Percentiles rank a stretch among this genome's conserved stretches.
phyloP scores from a whole-genome alignment of 2,797 vertebrate species.

The Smutsia temminckii region DNA sequence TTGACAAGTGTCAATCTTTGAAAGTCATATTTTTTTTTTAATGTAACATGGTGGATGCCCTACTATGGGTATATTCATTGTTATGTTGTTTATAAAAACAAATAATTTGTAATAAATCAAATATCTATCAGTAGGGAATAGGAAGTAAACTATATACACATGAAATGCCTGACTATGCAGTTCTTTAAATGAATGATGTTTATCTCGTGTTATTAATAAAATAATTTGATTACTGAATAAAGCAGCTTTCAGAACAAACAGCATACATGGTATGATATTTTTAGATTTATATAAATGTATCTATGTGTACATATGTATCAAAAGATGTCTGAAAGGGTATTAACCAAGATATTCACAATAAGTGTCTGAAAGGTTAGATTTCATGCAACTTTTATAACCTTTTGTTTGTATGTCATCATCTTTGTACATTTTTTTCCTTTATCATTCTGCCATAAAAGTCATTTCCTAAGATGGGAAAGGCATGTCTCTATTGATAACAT shows the following conservation, averaged over 20 bases:
- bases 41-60: not conserved
- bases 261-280: not conserved
- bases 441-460: not conserved
- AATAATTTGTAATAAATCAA: constrained; percentile 24
- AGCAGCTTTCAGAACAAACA: not conserved
- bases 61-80: not conserved
- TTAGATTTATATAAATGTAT: not conserved
- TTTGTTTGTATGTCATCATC: not conserved
- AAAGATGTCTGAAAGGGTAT: not conserved
- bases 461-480: not conserved
- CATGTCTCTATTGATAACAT: not conserved
- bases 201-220: not conserved
- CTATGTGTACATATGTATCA: not conserved
- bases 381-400: not conserved
- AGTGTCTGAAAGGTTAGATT: not conserved
- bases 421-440: not conserved
- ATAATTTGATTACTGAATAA: not conserved
- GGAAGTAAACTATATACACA: not conserved
- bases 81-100: not conserved
- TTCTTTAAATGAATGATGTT: not conserved
- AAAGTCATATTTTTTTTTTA: constrained; percentile 22
- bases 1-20: not conserved
- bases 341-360: not conserved
- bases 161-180: not conserved
- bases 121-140: not conserved